A percentile compares a stretch with the other conserved stretches of the same genome.
These are phyloP conservation scores for Coturnix japonica DNA, from an alignment of 2,113 vertebrate species.

Conservation along the genomic window DNA sequence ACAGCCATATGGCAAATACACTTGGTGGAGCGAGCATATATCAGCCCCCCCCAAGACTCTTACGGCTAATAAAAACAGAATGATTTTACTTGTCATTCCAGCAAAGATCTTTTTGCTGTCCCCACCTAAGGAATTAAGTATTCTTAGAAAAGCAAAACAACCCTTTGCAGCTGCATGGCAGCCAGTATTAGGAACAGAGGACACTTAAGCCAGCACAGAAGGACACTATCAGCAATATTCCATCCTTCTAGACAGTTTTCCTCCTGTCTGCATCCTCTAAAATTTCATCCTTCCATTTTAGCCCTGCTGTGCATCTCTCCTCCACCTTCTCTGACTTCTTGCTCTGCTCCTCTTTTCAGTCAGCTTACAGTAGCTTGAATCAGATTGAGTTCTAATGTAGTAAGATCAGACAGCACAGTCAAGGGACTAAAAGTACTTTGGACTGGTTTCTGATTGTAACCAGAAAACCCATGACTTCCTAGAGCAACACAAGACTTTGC, in stretches of 20 bases:
- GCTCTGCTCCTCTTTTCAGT: not conserved
- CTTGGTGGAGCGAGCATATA: not conserved
- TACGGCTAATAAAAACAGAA: not conserved
- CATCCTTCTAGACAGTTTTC: not conserved
- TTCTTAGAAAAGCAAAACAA: not conserved
- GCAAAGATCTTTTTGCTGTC: not conserved
- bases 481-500: not conserved
- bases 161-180: not conserved
- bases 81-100: not conserved
- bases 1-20: rapidly evolving
- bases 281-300: not conserved
- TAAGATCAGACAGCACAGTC: not conserved
- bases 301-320: not conserved
- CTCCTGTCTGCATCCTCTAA: not conserved
- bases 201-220: not conserved
- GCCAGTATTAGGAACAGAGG: not conserved
- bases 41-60: not conserved
- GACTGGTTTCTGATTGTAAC: not conserved
- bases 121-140: not conserved
- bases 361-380: not conserved
- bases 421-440: not conserved
- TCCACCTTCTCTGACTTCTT: not conserved
- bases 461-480: not conserved
- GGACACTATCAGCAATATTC: not conserved
- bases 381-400: not conserved